Evolutionary conservation across 2,113 vertebrate species (phyloP).

Genomic region (Cyanistes caeruleus): DNA sequence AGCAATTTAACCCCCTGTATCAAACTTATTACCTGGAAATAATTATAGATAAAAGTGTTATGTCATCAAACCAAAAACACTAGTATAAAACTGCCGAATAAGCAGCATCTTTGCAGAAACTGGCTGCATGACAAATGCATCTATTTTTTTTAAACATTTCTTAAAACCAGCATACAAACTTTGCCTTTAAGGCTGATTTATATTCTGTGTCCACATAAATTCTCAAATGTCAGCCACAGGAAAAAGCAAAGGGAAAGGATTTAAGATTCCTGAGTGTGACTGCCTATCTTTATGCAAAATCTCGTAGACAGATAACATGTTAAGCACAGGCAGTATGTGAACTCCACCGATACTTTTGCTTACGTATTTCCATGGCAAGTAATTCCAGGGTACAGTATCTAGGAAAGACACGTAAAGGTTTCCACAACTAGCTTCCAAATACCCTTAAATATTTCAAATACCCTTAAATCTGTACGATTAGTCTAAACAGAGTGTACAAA

Average conservation of each 20-base stretch:
- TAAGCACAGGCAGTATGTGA: not conserved
- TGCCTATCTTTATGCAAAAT: not conserved
- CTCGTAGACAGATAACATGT: not conserved
- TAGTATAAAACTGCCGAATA: not conserved
- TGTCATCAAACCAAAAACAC: not conserved
- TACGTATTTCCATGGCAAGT: not conserved
- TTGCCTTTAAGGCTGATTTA: not conserved
- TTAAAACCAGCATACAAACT: not conserved
- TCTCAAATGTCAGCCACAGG: not conserved
- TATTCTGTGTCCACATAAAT: not conserved
- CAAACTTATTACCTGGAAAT: not conserved
- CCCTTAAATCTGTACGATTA: not conserved
- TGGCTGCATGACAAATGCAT: not conserved
- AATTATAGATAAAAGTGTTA: not conserved
- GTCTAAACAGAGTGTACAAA: not conserved
- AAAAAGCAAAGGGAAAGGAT: not conserved
- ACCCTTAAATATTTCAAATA: not conserved
- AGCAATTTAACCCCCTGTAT: not conserved
- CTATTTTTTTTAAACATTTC: not conserved
- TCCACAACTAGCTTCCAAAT: not conserved
- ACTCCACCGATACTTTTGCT: not conserved
- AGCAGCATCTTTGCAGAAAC: not conserved
- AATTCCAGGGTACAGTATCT: not conserved
- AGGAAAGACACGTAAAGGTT: not conserved
- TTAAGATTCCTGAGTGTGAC: not conserved